Base-by-base conservation (phyloP, 2,888 invertebrate genomes). In the Diaperis boleti region DNA sequence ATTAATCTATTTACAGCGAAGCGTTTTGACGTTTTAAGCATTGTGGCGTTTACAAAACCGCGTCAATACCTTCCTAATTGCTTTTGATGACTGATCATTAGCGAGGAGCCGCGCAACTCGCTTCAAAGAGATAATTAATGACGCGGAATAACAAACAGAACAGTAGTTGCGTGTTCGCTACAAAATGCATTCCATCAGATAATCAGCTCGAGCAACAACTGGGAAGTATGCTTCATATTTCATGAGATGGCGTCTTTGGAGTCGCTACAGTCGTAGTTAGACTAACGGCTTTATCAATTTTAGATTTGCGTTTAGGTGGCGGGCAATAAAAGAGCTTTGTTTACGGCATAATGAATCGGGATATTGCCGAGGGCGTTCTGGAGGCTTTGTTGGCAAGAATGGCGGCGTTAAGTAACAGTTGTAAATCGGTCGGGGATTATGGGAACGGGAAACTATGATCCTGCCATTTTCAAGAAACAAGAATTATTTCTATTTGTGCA, bases 81-180 rank as follows among this genome's bases (percentile, higher is more conserved):
- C 44, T 26, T 44, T 44, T 20, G 22, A 11, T 10, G 6, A 8
- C 44, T 44, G 11, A 11, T 42, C 42, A 42, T 42, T 44, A 44
- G 22, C 26, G 26, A 22, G 26, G n/a, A 7, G 22, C 44, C 22
- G 17, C 11, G 44, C 7, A 26, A 44, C 22, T 44, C 11, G 14
- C 22, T 44, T 44, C 44, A 44, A 44, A 20, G 44, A 44, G 44
- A 44, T 44, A 44, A 44, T 44, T 44, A 44, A 44, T 44, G 44
- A 44, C 26, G 22, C 26, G 44, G 13, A 44, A 44, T 15, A 42
- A 18, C 44, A 13, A 44, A 11, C 44, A 44, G 11, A 20, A 44
- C 22, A 26, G 14, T 10, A 26, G 18, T 49, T 49, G 49, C 49
- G 49, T 49, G 49, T 10, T 35, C 10, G n/a, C 18, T 33, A 33